Base-by-base conservation (phyloP, 2,113 vertebrate genomes). In the Clinocottus analis region DNA sequence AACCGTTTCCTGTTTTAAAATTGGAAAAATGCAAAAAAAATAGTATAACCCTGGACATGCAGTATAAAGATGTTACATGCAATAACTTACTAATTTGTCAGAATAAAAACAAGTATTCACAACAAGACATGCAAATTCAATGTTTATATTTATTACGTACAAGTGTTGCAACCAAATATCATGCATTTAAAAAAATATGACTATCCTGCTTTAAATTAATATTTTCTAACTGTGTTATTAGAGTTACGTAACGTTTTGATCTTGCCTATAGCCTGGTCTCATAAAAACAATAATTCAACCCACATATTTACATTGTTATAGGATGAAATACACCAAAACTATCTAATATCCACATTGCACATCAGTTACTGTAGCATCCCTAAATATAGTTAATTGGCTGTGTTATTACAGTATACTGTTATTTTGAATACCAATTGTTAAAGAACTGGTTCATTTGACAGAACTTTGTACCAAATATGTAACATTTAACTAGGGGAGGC, bases 81-180 rank as follows among this genome's bases (percentile, higher is more conserved):
- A 92, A 79, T 45, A 83, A 65, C 51, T 55, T 12, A 55, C 19
- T 47, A 9, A 76, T 39, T 16, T 39, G 72, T 69, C 72, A 87
- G 47, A 86, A 53, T 31, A 65, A 72, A 87, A 49, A 39, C 62
- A 90, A 82, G 87, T 91, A 91, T 70, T 94, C 75, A 95, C 74
- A 87, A 91, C 61, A 92, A 90, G 80, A 60, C 95, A 96, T 95
- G 96, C 94, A 95, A 87, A 87, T 71, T 56, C 85, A 93, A 92
- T 89, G 90, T 93, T 90, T 85, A 86, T 61, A 89, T 93, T 93
- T 94, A 89, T 89, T 95, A 79, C 87, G 87, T 49, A 63, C 35
- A 77, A 83, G 91, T 79, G 90, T 77, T 61, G 91, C 82, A 90
- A 90, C 82, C 58, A 91, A 67, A 83, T 43, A 84, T 56, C 85